phyloP scores from a whole-genome alignment of 1,140 invertebrate genomes.

The Heterodera schachtii region DNA sequence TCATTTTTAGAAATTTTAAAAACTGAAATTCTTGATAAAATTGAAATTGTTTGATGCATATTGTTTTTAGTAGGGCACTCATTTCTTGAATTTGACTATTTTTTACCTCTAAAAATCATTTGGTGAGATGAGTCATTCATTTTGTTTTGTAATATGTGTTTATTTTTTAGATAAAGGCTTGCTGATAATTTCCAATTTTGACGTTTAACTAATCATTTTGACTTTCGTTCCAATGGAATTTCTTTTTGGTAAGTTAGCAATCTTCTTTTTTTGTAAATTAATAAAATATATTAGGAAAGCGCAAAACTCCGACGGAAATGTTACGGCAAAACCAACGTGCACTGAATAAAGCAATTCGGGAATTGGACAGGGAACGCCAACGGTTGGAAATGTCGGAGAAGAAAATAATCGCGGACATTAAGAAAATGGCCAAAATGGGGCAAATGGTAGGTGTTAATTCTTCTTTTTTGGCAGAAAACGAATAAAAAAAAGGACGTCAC shows the following conservation, averaged over 20 bases:
- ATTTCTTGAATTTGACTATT: too few species aligned
- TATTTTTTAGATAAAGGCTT: not conserved
- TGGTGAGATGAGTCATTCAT: too few species aligned
- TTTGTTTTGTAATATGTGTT: not conserved
- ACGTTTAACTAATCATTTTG: too few species aligned
- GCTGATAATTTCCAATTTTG: too few species aligned
- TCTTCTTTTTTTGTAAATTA: not conserved
- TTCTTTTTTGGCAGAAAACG: not conserved
- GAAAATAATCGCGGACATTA: conserved; percentile 96
- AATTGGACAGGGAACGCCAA: conserved; percentile 76
- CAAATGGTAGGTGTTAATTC: conserved; percentile 80
- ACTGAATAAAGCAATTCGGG: conserved; percentile 96
- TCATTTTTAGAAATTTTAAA: too few species aligned
- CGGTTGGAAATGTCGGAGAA: conserved; percentile 99
- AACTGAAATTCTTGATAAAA: too few species aligned
- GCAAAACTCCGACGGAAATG: conserved; percentile 95
- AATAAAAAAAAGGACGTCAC: not conserved
- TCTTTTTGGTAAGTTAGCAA: conserved; percentile 14
- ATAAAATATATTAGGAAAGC: conserved; percentile 80
- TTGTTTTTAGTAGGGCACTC: too few species aligned
- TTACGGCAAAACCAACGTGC: conserved; percentile 95
- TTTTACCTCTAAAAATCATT: too few species aligned
- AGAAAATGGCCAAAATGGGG: conserved; percentile 96
- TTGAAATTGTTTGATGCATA: too few species aligned
- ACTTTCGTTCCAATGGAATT: conserved; percentile 6